phyloP scores from a whole-genome alignment of 1,140 invertebrate genomes.

The Aplysia californica region DNA sequence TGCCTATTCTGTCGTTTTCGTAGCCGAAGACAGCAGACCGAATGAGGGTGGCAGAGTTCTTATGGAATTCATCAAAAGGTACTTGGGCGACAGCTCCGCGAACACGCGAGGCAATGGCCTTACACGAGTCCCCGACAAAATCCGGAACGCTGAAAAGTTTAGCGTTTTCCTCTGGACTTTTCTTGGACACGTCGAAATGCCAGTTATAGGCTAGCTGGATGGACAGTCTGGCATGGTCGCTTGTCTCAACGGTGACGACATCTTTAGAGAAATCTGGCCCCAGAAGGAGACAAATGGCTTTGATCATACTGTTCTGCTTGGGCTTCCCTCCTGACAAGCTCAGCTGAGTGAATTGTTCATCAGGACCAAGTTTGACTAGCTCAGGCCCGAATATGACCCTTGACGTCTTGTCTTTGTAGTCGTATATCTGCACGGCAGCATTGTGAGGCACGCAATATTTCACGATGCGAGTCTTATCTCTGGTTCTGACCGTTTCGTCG shows the following conservation, averaged over 20 bases:
- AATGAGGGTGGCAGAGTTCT: constrained; percentile 69
- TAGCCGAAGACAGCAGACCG: constrained; percentile 67
- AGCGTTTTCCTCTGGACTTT: constrained; percentile 46
- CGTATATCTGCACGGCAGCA: constrained; percentile 69
- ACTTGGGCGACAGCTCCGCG: constrained; percentile 67
- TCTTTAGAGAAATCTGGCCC: constrained; percentile 70
- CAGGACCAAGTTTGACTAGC: constrained; percentile 68
- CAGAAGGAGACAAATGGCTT: constrained; percentile 66
- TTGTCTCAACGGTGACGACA: constrained; percentile 68
- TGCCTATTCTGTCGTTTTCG: constrained; percentile 59
- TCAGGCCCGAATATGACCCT: constrained; percentile 69
- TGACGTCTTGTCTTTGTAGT: constrained; percentile 68
- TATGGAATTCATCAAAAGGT: constrained; percentile 69
- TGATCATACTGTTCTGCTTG: constrained; percentile 67
- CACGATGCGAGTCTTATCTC: constrained; percentile 62
- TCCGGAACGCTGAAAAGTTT: constrained; percentile 69
- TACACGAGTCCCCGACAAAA: constrained; percentile 70
- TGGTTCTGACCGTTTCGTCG: not conserved
- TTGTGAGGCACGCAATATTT: constrained; percentile 69
- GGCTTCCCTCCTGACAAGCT: constrained; percentile 68
- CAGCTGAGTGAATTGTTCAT: constrained; percentile 69
- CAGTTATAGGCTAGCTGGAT: constrained; percentile 70
- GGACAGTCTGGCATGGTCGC: constrained; percentile 68
- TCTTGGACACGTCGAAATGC: constrained; percentile 65
- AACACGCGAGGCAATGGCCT: constrained; percentile 68